These are phyloP conservation scores for Cryptomyrus ogoouensis DNA, from an alignment of 2,113 vertebrate species.

Conservation along the genomic window DNA sequence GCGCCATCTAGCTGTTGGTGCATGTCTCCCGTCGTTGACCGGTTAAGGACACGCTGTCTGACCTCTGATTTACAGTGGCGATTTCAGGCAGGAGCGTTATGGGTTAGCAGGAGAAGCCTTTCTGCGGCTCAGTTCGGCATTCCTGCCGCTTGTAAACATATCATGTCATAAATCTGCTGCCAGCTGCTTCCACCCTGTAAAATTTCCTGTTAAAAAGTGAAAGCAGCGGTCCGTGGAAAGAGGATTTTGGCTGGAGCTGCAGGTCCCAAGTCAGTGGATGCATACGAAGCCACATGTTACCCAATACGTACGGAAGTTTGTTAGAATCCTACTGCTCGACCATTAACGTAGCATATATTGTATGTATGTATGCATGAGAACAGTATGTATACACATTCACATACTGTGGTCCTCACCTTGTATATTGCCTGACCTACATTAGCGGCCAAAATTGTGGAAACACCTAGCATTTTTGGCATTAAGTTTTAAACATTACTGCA, in stretches of 20 bases:
- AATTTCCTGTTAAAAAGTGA: neutral
- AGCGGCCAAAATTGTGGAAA: too few species aligned
- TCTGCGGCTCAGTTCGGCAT: neutral
- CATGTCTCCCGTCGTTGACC: neutral
- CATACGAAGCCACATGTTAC: neutral
- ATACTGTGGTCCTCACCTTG: neutral
- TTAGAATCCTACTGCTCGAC: neutral
- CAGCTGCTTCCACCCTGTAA: neutral
- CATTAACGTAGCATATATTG: neutral
- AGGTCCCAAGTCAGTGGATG: neutral
- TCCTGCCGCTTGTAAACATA: conserved; percentile 11
- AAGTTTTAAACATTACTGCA: too few species aligned
- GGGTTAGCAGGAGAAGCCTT: neutral
- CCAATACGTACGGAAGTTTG: neutral
- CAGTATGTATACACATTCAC: neutral
- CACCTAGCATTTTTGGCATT: too few species aligned
- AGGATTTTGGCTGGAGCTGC: conserved; percentile 10
- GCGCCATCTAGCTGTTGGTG: neutral
- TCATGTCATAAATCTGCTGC: conserved; percentile 3
- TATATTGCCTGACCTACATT: neutral
- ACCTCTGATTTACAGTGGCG: neutral
- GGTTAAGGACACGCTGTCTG: neutral
- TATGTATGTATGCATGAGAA: neutral
- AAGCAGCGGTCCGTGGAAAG: neutral
- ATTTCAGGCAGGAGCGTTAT: neutral